Evolutionary conservation across 23 tunicate genomes (phyloP).

Genomic region (Ciona savignyi): DNA sequence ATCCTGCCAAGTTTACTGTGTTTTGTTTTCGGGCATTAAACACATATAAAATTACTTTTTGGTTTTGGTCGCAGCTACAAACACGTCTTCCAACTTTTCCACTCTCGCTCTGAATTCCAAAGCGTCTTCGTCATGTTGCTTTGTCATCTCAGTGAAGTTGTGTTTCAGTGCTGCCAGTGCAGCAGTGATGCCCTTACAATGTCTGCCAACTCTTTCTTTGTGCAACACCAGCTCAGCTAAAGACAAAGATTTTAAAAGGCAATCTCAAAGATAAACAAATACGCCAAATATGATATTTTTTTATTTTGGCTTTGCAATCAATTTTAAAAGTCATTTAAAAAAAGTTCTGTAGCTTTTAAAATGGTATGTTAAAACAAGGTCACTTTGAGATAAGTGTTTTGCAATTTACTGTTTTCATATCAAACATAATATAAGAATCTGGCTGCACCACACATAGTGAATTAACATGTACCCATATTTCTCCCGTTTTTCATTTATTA

Average conservation of each 20-base stretch:
- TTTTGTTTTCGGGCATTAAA: too few relatives aligned
- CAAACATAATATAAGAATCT: too few relatives aligned
- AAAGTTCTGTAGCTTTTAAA: too few relatives aligned
- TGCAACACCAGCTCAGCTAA: conserved; percentile 79
- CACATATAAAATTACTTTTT: conserved; percentile 30
- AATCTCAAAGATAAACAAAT: too few relatives aligned
- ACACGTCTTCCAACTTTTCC: conserved; percentile 48
- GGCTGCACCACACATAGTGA: too few relatives aligned
- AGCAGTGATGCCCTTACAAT: conserved; percentile 80
- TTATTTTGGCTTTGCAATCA: background rate
- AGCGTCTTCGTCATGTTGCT: conserved; percentile 52
- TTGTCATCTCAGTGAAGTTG: conserved; percentile 60
- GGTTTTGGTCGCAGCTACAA: conserved; percentile 47
- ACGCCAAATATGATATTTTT: background rate
- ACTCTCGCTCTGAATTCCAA: conserved; percentile 29
- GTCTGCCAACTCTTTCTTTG: conserved; percentile 67
- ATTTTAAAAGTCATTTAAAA: background rate
- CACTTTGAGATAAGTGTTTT: too few relatives aligned
- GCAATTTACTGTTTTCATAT: too few relatives aligned
- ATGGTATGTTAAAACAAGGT: too few relatives aligned
- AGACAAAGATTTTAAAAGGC: background rate
- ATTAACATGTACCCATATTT: too few relatives aligned
- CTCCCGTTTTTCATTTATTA: too few relatives aligned
- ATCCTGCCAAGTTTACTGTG: too few relatives aligned
- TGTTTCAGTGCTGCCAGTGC: conserved; percentile 56